Percentiles rank a stretch among this genome's conserved stretches.
These are phyloP conservation scores for Antechinus flavipes DNA, from an alignment of 2,113 vertebrate species.

Conservation along the genomic window DNA sequence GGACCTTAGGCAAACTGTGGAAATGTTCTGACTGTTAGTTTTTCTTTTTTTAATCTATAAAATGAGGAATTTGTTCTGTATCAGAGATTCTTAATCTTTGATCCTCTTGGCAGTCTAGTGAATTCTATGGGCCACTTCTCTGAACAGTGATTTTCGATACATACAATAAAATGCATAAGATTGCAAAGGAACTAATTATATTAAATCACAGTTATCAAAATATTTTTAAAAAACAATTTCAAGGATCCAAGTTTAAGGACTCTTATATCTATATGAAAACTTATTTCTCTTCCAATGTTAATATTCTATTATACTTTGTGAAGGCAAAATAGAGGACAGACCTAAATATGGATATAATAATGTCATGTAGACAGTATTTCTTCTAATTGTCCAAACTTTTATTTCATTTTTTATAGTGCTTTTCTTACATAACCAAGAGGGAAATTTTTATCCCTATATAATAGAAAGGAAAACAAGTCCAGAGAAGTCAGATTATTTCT, in stretches of 20 bases:
- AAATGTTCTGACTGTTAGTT: neutral
- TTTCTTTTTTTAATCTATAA: neutral
- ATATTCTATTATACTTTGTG: neutral
- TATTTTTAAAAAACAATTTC: neutral
- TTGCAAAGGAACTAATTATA: neutral
- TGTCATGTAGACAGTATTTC: neutral
- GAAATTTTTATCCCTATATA: neutral
- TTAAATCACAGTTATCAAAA: neutral
- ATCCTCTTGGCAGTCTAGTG: neutral
- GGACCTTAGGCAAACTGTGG: neutral
- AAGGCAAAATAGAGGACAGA: neutral
- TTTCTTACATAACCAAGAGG: neutral
- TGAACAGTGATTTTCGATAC: neutral
- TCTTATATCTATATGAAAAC: neutral
- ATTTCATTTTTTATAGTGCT: neutral
- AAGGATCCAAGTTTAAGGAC: neutral
- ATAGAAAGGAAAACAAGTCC: neutral
- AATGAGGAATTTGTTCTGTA: neutral
- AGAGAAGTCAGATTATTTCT: neutral
- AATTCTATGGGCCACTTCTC: neutral
- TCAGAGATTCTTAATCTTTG: neutral
- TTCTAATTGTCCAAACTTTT: neutral
- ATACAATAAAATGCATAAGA: neutral
- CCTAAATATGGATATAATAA: neutral
- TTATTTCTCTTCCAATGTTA: neutral